Percentiles rank a stretch among this genome's conserved stretches.
These are phyloP conservation scores for Drosophila parabipectinata DNA, from an alignment of 1,140 invertebrate species.

Conservation along the genomic window DNA sequence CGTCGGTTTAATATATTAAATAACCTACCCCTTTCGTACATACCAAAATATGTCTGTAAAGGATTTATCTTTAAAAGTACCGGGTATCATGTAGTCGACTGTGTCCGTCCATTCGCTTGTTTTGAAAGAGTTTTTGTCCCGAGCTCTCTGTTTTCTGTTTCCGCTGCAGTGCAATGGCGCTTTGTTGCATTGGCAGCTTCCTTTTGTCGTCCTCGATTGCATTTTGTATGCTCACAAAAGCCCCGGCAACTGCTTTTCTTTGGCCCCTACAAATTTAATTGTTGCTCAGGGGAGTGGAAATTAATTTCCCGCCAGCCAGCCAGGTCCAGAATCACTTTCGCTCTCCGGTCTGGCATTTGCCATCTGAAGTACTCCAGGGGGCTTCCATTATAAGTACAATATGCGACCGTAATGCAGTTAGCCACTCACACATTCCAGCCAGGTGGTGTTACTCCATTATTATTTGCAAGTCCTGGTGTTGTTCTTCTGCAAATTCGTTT, in stretches of 20 bases:
- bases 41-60: too few species aligned
- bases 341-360: constrained; percentile 23
- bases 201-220: constrained; percentile 48
- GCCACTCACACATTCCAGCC: constrained; percentile 22
- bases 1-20: too few species aligned
- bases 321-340: constrained; percentile 23
- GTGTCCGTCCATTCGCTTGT: background rate
- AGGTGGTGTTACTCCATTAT: constrained; percentile 11
- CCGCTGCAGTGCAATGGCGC: constrained; percentile 5
- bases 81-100: background rate
- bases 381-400: constrained; percentile 33
- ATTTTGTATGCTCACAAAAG: constrained; percentile 44
- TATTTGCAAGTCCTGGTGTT: constrained; percentile 12
- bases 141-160: constrained; percentile 22
- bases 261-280: constrained; percentile 40
- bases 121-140: constrained; percentile 25
- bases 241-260: constrained; percentile 30
- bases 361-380: constrained; percentile 5
- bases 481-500: constrained; percentile 39
- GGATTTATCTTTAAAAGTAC: background rate
- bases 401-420: constrained; percentile 34
- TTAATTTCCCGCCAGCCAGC: constrained; percentile 39
- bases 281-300: constrained; percentile 40
- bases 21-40: too few species aligned
- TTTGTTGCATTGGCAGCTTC: constrained; percentile 33